These are phyloP conservation scores for Ibidorhyncha struthersii DNA, from an alignment of 2,113 vertebrate genomes.

Conservation along the genomic window DNA sequence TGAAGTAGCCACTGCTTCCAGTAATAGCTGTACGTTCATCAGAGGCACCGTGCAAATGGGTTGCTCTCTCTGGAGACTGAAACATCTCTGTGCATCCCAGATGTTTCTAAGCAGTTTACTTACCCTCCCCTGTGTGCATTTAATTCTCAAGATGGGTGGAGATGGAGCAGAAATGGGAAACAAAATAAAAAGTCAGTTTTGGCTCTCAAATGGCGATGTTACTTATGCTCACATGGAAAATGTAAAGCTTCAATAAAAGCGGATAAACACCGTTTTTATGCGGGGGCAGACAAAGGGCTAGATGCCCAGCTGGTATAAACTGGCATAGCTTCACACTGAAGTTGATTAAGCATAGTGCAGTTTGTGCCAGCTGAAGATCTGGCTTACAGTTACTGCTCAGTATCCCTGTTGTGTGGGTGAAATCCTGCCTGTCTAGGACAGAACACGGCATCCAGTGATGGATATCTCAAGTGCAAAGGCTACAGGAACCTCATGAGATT, in stretches of 20 bases:
- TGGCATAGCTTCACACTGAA: slow-evolving; percentile 59
- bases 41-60: not conserved
- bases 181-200: slow-evolving; percentile 1
- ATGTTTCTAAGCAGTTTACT: slow-evolving; percentile 32
- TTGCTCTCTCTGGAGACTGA: not conserved
- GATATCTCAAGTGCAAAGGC: not conserved
- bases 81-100: not conserved
- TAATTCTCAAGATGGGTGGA: slow-evolving; percentile 33
- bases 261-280: slow-evolving; percentile 55
- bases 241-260: slow-evolving; percentile 42
- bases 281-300: slow-evolving; percentile 54
- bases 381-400: slow-evolving; percentile 30
- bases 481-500: not conserved
- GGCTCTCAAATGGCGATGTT: slow-evolving; percentile 14
- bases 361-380: slow-evolving; percentile 54
- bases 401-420: slow-evolving; percentile 10
- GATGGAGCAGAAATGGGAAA: slow-evolving; percentile 9
- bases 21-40: not conserved
- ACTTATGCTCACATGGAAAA: slow-evolving; percentile 29
- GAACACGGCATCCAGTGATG: not conserved
- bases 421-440: not conserved
- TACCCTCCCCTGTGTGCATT: not conserved
- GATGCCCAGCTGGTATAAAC: slow-evolving; percentile 57
- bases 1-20: not conserved
- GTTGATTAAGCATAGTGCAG: slow-evolving; percentile 39